Base-by-base conservation (phyloP, 2,797 vertebrate species). In the Danio tinwini region DNA sequence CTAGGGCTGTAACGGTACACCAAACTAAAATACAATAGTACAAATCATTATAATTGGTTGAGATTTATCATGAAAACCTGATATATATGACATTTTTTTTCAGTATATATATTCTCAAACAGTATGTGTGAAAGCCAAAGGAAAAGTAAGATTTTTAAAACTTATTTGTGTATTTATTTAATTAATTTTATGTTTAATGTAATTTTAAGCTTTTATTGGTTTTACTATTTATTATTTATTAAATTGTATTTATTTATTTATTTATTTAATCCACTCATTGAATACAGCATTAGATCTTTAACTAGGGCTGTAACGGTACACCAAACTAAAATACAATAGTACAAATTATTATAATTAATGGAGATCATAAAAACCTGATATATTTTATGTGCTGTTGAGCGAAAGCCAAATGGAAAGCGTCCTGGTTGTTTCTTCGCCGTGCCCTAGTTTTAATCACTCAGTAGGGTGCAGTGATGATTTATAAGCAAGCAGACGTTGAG, bases 1-100 rank as follows among this genome's bases (percentile, higher is more conserved):
- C 50, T 55, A 70, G 37, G 39, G n/a, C 47, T 75, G 73, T 44
- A 75, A 63, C 12, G 47, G 21, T 74, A 37, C 21, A 74, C 56
- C 16, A 50, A 62, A 49, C 55, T 53, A 6, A 74, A 37, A 17
- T 16, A 49, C 64, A n/a, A n/a, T 14, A 29, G 21, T 14, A 40
- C 16, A 40, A 73, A 45, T 59, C 9, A n/a, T 61, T 12, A 37
- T 6, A 59, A 53, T 49, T 53, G 67, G 16, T n/a, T n/a, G 47
- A 69, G 67, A 53, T 39, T 40, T 37, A 40, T 53, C 5, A 40
- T 52, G 40, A 71, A 53, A 71, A 39, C 5, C 37, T 63, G 37
- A 21, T 49, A 17, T 69, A 37, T 52, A 17, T 2, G 1, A 61
- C 1, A 63, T 39, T 52, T 11, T 16, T 29, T n/a, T 16, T 3